Conservation (phyloP, 2,113 vertebrate species). For the Pachypanchax playfairii region DNA sequence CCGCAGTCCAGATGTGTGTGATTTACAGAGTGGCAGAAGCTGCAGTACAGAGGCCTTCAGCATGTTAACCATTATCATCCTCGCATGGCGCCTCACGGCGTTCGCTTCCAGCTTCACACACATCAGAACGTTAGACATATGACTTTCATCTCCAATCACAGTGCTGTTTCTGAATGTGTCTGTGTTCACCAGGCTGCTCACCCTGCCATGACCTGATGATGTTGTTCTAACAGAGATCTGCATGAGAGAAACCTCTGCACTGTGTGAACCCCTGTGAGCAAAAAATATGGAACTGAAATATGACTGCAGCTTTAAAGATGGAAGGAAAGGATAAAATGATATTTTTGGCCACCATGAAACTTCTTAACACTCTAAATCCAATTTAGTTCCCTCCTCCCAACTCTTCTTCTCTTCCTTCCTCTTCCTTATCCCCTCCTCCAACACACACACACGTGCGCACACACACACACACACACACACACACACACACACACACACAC, state of each 20-base stretch:
- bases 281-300: no score
- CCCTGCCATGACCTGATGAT: slow-evolving; percentile 41
- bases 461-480: background rate
- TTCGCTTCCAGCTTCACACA: no score
- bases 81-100: slow-evolving; percentile 50
- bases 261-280: background rate
- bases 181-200: no score
- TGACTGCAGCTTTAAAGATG: background rate
- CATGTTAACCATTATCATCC: slow-evolving; percentile 66
- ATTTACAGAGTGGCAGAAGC: slow-evolving; percentile 61
- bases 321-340: background rate
- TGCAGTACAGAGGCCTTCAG: slow-evolving; percentile 50
- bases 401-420: background rate
- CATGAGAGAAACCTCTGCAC: background rate
- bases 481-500: no score
- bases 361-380: background rate
- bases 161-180: no score
- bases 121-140: no score
- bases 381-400: no score
- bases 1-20: no score
- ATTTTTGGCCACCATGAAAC: background rate
- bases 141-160: no score
- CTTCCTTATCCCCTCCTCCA: background rate
- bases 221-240: slow-evolving; percentile 11
- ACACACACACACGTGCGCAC: background rate